A percentile compares a stretch with the other conserved stretches of the same genome.
Evolutionary conservation across 2,797 vertebrate species (phyloP).

Genomic region (Tragelaphus eurycerus): DNA sequence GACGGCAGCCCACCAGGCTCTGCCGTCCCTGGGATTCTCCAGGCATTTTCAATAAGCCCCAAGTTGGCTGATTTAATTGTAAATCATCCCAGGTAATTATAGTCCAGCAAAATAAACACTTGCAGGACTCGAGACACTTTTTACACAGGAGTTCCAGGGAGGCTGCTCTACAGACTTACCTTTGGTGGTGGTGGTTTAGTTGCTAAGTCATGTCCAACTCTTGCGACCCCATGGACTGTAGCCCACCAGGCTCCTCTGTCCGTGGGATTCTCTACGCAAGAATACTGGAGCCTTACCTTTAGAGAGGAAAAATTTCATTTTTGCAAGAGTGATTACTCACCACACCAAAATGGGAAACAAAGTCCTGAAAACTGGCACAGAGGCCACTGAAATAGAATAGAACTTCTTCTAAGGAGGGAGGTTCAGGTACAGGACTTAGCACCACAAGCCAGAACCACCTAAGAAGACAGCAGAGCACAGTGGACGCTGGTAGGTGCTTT

Average conservation of each 20-base stretch:
- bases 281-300: neutral
- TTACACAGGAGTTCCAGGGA: neutral
- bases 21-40: no score
- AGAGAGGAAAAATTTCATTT: neutral
- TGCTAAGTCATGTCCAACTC: fast-evolving
- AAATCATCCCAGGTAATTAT: neutral
- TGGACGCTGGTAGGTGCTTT: neutral
- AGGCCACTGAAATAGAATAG: neutral
- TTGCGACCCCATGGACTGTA: neutral
- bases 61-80: neutral
- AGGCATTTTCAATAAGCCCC: neutral
- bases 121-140: neutral
- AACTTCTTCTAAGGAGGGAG: neutral
- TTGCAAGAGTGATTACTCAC: neutral
- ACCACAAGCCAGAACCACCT: neutral
- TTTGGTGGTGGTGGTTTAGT: neutral
- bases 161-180: neutral
- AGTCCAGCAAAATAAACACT: neutral
- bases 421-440: neutral
- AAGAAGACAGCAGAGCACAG: neutral
- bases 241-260: neutral
- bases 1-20: no score
- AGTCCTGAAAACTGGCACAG: neutral
- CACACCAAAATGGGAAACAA: neutral
- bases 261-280: neutral